Evolutionary conservation across 2,113 vertebrate genomes (phyloP).

Genomic region (Cathartes aura): DNA sequence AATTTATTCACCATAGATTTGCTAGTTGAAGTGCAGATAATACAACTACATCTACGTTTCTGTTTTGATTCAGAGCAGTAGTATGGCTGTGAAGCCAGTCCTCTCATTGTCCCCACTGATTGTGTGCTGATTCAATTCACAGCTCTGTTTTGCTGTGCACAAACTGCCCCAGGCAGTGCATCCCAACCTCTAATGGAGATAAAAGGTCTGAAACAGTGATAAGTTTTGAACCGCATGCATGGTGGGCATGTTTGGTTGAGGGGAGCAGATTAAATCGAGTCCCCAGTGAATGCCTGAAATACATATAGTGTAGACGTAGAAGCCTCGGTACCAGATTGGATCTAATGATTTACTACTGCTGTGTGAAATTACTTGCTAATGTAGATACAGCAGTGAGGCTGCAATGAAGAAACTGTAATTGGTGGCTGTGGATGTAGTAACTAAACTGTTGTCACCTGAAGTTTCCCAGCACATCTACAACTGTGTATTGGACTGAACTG

Average conservation of each 20-base stretch:
- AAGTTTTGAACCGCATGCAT: background rate
- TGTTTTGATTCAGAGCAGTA: background rate
- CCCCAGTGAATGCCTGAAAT: background rate
- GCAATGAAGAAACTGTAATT: background rate
- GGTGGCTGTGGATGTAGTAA: background rate
- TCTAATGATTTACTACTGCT: background rate
- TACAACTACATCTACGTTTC: rapidly evolving
- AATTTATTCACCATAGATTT: background rate
- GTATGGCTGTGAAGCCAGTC: background rate
- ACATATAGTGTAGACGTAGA: background rate
- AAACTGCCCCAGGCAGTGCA: background rate
- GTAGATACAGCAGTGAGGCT: background rate
- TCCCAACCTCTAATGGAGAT: conserved; percentile 11
- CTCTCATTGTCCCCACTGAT: background rate
- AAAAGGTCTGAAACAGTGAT: background rate
- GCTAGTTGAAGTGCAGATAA: conserved; percentile 2
- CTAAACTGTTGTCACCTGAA: background rate
- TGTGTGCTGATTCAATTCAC: background rate
- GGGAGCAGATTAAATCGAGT: background rate
- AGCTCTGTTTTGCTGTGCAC: background rate
- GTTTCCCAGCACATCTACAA: background rate
- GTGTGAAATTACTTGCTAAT: background rate
- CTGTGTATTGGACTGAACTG: background rate
- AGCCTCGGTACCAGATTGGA: background rate
- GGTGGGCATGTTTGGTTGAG: conserved; percentile 26